A percentile compares a stretch with the other conserved stretches of the same genome.
phyloP scores from a whole-genome alignment of 2,888 invertebrate genomes.

The Pterobdella sp. region DNA sequence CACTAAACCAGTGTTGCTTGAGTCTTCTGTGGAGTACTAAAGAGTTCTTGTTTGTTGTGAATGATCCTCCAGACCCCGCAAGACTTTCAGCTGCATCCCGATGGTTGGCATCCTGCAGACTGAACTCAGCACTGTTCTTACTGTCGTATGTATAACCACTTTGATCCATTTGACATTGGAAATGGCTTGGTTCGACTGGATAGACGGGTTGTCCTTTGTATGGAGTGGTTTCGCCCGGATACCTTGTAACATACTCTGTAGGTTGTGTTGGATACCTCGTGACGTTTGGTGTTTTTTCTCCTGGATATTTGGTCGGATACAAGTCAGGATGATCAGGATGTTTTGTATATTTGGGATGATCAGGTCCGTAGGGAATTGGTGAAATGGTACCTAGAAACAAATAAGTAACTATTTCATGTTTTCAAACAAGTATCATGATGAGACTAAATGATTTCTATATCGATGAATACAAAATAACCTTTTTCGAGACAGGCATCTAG shows the following conservation, averaged over 20 bases:
- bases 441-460: too few species aligned
- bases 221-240: slow-evolving; percentile 6
- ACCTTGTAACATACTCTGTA: not conserved
- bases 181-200: not conserved
- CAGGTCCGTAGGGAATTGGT: too few species aligned
- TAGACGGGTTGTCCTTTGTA: not conserved
- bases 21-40: not conserved
- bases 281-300: not conserved
- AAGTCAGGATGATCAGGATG: not conserved
- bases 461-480: too few species aligned
- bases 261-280: not conserved
- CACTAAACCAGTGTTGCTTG: not conserved
- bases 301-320: not conserved
- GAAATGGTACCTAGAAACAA: too few species aligned
- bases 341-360: too few species aligned
- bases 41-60: not conserved
- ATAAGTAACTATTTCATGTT: too few species aligned
- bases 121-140: not conserved
- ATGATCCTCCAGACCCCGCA: not conserved
- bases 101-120: not conserved
- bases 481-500: slow-evolving; percentile 20
- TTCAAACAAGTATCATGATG: too few species aligned
- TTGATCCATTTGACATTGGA: not conserved
- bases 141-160: slow-evolving; percentile 1
- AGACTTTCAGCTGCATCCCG: not conserved